Evolutionary conservation across 1,140 invertebrate species (phyloP).

Genomic region (Magallana ariakensis): DNA sequence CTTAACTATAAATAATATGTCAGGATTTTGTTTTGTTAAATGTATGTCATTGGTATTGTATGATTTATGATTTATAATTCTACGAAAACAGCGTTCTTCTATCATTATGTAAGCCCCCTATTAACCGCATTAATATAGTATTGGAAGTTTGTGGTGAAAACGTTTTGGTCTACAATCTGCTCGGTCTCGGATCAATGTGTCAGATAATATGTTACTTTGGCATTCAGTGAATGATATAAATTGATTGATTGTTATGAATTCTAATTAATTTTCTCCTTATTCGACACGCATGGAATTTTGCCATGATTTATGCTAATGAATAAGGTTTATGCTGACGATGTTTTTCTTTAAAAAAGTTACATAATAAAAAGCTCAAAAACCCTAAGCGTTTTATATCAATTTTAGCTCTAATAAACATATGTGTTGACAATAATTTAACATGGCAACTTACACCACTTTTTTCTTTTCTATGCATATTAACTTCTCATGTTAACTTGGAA

Average conservation of each 20-base stretch:
- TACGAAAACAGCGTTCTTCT: too few relatives aligned
- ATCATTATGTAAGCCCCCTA: too few relatives aligned
- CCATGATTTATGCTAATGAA: conserved; percentile 9
- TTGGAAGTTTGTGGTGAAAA: not conserved
- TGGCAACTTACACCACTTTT: too few relatives aligned
- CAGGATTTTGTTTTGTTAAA: too few relatives aligned
- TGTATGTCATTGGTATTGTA: too few relatives aligned
- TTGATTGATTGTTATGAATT: conserved; percentile 18
- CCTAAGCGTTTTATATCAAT: too few relatives aligned
- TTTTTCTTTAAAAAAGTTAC: not conserved
- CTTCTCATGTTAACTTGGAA: too few relatives aligned
- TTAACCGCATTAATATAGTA: too few relatives aligned
- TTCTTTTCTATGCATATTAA: too few relatives aligned
- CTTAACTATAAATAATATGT: too few relatives aligned
- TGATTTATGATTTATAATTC: too few relatives aligned
- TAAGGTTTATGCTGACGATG: not conserved
- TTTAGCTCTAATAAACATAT: not conserved
- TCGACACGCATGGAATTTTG: conserved; percentile 28
- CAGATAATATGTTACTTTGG: not conserved
- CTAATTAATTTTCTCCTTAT: not conserved
- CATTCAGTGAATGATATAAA: not conserved
- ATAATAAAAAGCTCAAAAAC: not conserved
- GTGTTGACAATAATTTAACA: too few relatives aligned
- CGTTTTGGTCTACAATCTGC: not conserved
- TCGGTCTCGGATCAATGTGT: not conserved